Base-by-base conservation (phyloP, 2,113 vertebrate species). In the Mobula hypostoma region DNA sequence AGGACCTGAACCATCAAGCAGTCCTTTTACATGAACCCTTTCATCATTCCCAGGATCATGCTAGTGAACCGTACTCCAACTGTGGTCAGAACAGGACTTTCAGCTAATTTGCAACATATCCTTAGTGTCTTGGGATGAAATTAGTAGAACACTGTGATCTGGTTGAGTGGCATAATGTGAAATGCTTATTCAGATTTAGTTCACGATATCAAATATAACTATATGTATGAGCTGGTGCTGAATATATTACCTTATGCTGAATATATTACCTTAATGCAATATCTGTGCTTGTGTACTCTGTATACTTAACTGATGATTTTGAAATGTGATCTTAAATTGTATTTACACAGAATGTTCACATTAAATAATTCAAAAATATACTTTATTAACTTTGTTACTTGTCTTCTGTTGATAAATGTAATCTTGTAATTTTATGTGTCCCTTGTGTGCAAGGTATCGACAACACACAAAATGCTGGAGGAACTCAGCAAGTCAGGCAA, bases 161-260 rank as follows among this genome's bases (percentile, higher is more conserved):
- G 66, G 90, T 9, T 63, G 12, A 24, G 68, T 92, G 12, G 63
- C 17, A 93, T 93, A 93, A 93, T 93, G 91, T 93, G 91, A 93
- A 93, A 21, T 24, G 36, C 21, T 56, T 27, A 68, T 70, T 70
- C 9, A 91, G 14, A 36, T 70, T 70, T 66, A 70, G 63, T 8
- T 93, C 68, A 76, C 74, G 21, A 7, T 56, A 93, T 40, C 91
- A 76, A 74, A 93, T 11, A 21, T 24, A 74, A 76, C 68, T 48
- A 48, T 27, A 74, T 24, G 15, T 21, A 27, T 7, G 7, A 27
- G 14, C 12, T 92, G 66, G 21, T 92, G 3, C 7, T 72, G 19
- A 92, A 92, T 72, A 63, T 63, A 92, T 40, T 74, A 76, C 21
- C 66, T 93, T 48, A 14, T 92, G 3, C 7, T 48, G 19, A 92